A percentile compares a stretch with the other conserved stretches of the same genome.
phyloP scores from a whole-genome alignment of 2,797 vertebrate genomes.

The Phaenicophaeus curvirostris region DNA sequence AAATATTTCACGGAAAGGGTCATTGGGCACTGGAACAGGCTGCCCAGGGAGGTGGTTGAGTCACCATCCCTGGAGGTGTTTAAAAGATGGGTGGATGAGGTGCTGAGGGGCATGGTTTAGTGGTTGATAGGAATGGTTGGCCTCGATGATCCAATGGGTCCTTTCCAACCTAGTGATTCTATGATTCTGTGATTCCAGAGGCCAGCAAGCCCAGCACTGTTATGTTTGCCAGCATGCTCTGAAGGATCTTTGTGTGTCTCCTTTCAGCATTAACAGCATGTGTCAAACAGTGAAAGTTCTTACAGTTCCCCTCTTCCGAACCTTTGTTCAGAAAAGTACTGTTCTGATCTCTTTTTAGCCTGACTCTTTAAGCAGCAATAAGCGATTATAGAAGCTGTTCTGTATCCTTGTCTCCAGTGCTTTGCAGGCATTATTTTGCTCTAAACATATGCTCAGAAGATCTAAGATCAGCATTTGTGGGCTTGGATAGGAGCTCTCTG shows the following conservation, averaged over 20 bases:
- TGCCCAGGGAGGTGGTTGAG: too few species aligned
- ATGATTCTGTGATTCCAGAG: too few species aligned
- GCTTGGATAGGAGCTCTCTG: neutral
- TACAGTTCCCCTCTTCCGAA: neutral
- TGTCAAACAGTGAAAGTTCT: neutral
- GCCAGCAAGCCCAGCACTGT: neutral
- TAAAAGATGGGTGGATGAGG: too few species aligned
- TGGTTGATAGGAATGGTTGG: too few species aligned
- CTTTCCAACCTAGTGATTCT: too few species aligned
- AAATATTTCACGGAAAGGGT: too few species aligned
- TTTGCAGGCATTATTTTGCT: neutral
- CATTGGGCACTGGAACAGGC: too few species aligned
- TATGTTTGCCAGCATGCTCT: accelerated
- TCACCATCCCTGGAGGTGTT: too few species aligned
- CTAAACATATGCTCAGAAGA: conserved; percentile 19
- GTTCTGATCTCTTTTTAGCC: neutral
- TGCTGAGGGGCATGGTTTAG: too few species aligned
- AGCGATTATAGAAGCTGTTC: neutral
- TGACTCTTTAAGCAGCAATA: neutral
- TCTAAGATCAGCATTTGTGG: conserved; percentile 19
- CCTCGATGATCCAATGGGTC: too few species aligned
- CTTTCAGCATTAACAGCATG: neutral
- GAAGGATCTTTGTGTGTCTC: neutral
- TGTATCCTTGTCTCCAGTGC: neutral
- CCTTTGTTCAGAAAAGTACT: neutral